phyloP scores from a whole-genome alignment of 2,797 vertebrate genomes.

The Chlorospingus semifuscus region DNA sequence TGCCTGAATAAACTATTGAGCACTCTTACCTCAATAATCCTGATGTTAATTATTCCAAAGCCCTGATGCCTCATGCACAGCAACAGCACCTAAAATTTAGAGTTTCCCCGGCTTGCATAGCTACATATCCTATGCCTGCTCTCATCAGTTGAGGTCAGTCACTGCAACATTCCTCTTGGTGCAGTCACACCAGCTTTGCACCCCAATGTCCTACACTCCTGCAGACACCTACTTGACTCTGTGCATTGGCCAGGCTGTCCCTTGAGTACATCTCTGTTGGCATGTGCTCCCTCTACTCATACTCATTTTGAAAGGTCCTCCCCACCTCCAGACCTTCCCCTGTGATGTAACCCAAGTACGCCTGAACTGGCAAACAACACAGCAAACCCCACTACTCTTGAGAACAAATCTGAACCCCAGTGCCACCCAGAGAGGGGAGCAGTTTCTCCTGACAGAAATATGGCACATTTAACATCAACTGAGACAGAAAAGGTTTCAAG shows the following conservation, averaged over 20 bases:
- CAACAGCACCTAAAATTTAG: not conserved
- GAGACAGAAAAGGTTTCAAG: not conserved
- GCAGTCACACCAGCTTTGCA: not conserved
- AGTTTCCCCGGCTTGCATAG: not conserved
- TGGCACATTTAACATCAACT: not conserved
- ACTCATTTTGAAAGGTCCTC: not conserved
- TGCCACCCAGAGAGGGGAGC: not conserved
- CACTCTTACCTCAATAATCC: not conserved
- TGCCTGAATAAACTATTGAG: not conserved
- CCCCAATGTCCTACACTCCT: not conserved
- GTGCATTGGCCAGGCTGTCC: rapidly evolving
- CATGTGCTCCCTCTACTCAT: not conserved
- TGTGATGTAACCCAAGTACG: rapidly evolving
- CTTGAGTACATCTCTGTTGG: rapidly evolving
- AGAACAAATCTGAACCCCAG: not conserved
- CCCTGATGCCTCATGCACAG: not conserved
- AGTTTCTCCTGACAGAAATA: not conserved
- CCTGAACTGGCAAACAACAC: not conserved
- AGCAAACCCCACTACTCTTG: not conserved
- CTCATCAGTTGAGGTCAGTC: not conserved
- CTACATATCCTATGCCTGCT: rapidly evolving
- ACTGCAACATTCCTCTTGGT: rapidly evolving
- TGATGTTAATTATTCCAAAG: not conserved
- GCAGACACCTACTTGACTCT: not conserved
- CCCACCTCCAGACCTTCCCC: not conserved